phyloP scores from a whole-genome alignment of 37 sponge, comb jelly and placozoan genomes.

The Theonella swinhoei region DNA sequence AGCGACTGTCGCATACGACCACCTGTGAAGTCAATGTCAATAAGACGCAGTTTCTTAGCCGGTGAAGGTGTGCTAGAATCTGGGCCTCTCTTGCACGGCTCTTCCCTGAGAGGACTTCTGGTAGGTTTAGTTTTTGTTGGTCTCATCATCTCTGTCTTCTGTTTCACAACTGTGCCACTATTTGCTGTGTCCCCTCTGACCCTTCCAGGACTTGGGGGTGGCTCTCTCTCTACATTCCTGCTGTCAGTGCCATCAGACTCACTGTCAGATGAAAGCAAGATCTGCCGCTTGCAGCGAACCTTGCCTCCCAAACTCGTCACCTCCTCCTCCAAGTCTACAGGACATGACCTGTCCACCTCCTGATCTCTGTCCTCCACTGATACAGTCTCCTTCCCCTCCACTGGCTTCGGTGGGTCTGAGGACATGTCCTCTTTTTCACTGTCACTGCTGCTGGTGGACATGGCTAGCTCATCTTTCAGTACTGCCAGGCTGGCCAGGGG shows the following conservation, averaged over 20 bases:
- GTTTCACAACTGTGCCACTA: no score
- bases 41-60: slow-evolving; percentile 35
- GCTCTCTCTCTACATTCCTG: no score
- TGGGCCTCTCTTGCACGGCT: neutral
- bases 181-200: no score
- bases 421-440: neutral
- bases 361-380: no score
- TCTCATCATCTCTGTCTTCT: no score
- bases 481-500: neutral
- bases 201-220: no score
- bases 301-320: neutral
- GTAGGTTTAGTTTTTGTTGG: neutral
- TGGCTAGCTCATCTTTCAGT: neutral
- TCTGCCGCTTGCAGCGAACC: neutral
- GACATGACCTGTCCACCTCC: no score
- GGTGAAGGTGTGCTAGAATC: neutral
- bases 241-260: neutral
- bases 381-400: no score
- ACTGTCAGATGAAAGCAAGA: neutral
- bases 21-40: slow-evolving; percentile 61
- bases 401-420: no score
- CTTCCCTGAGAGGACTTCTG: neutral
- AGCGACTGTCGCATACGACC: slow-evolving; percentile 17
- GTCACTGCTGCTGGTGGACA: neutral
- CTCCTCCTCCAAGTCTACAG: no score